phyloP scores from a whole-genome alignment of 2,113 vertebrate species.

The Asarcornis scutulata region DNA sequence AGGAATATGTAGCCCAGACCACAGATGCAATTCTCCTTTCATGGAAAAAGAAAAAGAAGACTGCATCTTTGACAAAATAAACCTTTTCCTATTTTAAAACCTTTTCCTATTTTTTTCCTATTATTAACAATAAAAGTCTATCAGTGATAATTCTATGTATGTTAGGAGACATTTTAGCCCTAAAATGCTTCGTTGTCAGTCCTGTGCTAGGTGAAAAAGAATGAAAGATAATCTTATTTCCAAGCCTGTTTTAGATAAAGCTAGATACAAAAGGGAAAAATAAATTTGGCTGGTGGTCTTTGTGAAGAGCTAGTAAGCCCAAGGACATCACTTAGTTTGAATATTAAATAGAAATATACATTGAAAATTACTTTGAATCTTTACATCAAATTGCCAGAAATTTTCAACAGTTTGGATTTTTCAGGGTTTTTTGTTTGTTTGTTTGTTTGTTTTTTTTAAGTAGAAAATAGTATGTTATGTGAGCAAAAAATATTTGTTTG shows the following conservation, averaged over 20 bases:
- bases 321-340: background rate
- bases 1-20: background rate
- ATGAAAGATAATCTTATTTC: background rate
- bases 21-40: background rate
- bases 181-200: background rate
- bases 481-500: background rate
- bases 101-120: background rate
- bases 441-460: background rate
- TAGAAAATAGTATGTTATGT: background rate
- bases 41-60: background rate
- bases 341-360: background rate
- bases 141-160: background rate
- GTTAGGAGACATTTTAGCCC: background rate
- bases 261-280: background rate
- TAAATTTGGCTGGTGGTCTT: background rate
- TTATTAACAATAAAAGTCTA: background rate
- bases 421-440: background rate
- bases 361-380: background rate
- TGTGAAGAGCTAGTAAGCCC: background rate
- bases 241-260: background rate
- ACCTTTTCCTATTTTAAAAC: background rate
- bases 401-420: fast-evolving
- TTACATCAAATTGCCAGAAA: background rate
- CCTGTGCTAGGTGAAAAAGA: background rate
- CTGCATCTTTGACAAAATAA: background rate